Evolutionary conservation across 2,888 invertebrate genomes (phyloP), one percentile per base, ranked within the genome.

Genomic region (Acanthosoma haemorrhoidale): DNA sequence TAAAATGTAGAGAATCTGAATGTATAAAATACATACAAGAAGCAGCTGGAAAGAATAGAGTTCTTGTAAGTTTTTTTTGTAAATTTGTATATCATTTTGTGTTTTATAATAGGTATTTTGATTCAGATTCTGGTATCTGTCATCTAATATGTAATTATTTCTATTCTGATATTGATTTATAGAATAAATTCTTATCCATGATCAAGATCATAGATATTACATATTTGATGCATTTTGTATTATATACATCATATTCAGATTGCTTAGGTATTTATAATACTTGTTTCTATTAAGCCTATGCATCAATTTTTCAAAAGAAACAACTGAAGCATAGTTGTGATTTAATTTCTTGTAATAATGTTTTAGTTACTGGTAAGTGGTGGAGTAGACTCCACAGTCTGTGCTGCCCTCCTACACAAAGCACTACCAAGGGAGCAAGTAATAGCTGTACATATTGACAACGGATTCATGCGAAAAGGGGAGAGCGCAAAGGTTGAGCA

Each of bases 351-450:
- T 59, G 63, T 60, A 57, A 69, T 72, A n/a, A n/a, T 38, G 69
- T 79, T 78, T 11, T 78, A 96, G 90, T 87, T 95, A 80, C 81
- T 97, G 78, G 89, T 96, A 68, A 97, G 97, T 80, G 99, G 99
- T 18, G 99, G 99, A 29, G 99, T 99, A 4, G 99, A 99, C 82
- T 99, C 98, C 0, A 95, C 98, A n/a, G 99, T 99, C 9, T 99
- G 98, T 83, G 97, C 97, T 29, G 97, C 97, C 21, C 83, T 99
- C 72, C 83, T 99, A 67, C 89, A 93, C 80, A 91, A 91, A 79
- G 96, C 98, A 9, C 84, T 99, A 63, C 86, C 87, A 72, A 89
- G 90, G 76, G 91, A 92, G 77, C 94, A 96, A 81, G 89, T 99
- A 71, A 93, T 97, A 77, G 97, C 97, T 31, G 86, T 98, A 74